These are phyloP conservation scores for Nylanderia fulva DNA, from an alignment of 1,140 invertebrate genomes.

Conservation along the genomic window DNA sequence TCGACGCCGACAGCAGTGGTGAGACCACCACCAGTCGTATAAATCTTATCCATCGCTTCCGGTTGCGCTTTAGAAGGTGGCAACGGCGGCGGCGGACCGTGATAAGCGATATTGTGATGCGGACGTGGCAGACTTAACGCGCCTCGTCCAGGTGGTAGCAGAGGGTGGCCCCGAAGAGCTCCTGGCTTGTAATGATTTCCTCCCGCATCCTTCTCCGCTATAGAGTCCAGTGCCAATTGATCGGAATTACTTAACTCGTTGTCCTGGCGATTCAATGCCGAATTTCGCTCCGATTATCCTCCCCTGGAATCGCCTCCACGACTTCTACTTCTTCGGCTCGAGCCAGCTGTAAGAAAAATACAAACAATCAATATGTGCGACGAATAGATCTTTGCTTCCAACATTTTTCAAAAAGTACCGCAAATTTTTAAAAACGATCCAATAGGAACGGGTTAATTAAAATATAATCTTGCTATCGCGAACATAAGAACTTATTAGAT, in stretches of 20 bases:
- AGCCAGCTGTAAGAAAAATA: conserved; percentile 83
- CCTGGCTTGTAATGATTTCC: conserved; percentile 84
- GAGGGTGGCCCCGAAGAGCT: conserved; percentile 87
- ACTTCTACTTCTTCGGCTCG: conserved; percentile 88
- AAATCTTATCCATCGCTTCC: conserved; percentile 88
- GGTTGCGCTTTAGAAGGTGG: conserved; percentile 80
- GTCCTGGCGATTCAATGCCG: conserved; percentile 75
- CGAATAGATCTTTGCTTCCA: not conserved
- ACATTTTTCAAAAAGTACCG: not conserved
- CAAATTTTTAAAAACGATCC: not conserved
- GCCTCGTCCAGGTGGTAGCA: conserved; percentile 84
- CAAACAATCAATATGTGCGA: not conserved
- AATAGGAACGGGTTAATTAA: not conserved
- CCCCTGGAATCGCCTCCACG: conserved; percentile 87
- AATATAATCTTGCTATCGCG: not conserved
- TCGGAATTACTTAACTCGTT: conserved; percentile 85
- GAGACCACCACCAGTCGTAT: conserved; percentile 80
- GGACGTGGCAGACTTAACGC: conserved; percentile 85
- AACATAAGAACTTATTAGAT: not conserved
- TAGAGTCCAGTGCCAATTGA: conserved; percentile 89
- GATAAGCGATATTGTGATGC: conserved; percentile 87
- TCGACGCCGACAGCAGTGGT: conserved; percentile 85
- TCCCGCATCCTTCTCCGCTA: conserved; percentile 87
- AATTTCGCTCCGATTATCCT: conserved; percentile 86
- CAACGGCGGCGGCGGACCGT: conserved; percentile 89